Percentiles rank a stretch among this genome's conserved stretches.
Conservation (phyloP, 2,888 invertebrate species). For the Eupithecia centaureata region DNA sequence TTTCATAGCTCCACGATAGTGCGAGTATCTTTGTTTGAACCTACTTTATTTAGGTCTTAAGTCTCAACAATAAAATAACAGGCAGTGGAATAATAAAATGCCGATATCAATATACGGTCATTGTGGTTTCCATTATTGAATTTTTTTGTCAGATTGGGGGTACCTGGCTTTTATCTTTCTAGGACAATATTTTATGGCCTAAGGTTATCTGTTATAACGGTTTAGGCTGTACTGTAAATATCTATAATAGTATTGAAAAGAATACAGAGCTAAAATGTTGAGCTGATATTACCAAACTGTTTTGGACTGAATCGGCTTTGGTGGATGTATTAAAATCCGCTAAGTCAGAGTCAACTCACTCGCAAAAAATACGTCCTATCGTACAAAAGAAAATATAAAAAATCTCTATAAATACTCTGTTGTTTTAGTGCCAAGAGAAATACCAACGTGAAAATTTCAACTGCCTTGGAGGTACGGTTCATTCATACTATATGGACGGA, state of each 20-base stretch:
- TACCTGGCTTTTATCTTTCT: neutral
- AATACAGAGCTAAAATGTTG: neutral
- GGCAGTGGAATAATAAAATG: neutral
- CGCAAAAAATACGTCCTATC: too few relatives aligned
- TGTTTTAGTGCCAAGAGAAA: too few relatives aligned
- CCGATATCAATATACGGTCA: neutral
- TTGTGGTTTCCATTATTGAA: neutral
- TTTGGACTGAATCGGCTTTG: neutral
- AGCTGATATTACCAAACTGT: neutral
- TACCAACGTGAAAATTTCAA: too few relatives aligned
- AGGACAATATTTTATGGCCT: neutral
- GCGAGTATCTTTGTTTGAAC: slow-evolving; percentile 24
- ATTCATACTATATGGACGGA: too few relatives aligned
- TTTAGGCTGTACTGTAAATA: neutral
- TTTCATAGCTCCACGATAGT: slow-evolving; percentile 22
- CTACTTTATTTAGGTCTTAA: slow-evolving; percentile 8
- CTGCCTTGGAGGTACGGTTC: too few relatives aligned
- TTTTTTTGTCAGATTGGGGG: neutral
- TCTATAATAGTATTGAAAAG: neutral
- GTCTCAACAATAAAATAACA: neutral
- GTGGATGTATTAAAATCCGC: too few relatives aligned
- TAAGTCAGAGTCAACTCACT: too few relatives aligned
- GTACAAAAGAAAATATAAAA: too few relatives aligned
- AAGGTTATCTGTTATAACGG: neutral
- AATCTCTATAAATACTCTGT: too few relatives aligned